Evolutionary conservation across 2,797 vertebrate species (phyloP).

Genomic region (Hemitrygon akajei): DNA sequence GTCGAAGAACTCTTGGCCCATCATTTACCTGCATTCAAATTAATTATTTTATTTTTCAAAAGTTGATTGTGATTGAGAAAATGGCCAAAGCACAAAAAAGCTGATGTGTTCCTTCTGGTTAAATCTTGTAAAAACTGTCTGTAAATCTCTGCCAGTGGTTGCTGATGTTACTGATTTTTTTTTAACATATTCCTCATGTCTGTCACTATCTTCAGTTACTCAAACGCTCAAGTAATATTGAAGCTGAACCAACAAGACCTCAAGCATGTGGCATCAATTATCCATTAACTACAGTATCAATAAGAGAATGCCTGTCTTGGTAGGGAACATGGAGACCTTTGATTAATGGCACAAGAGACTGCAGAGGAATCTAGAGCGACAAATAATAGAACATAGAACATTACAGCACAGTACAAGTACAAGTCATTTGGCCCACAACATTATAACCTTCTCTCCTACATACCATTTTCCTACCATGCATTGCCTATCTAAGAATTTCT

Average conservation of each 20-base stretch:
- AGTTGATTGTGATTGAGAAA: neutral
- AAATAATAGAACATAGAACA: too few relatives aligned
- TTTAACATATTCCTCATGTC: neutral
- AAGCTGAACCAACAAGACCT: too few relatives aligned
- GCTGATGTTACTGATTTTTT: neutral
- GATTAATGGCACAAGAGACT: too few relatives aligned
- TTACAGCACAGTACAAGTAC: too few relatives aligned
- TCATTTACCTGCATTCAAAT: neutral
- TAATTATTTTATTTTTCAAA: neutral
- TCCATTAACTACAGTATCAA: neutral
- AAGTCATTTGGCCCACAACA: too few relatives aligned
- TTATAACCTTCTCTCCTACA: too few relatives aligned
- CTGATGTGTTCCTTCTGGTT: neutral
- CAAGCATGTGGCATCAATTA: neutral
- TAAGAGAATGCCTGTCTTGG: neutral
- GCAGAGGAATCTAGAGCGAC: too few relatives aligned
- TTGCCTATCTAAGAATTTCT: too few relatives aligned
- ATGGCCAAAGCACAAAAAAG: neutral
- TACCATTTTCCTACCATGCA: too few relatives aligned
- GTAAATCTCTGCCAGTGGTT: neutral
- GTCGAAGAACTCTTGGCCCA: neutral
- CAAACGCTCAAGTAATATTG: neutral
- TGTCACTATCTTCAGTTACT: neutral
- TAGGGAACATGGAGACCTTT: neutral
- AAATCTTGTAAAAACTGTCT: neutral